Conservation (phyloP, 2,888 invertebrate genomes). For the Priapulus caudatus region DNA sequence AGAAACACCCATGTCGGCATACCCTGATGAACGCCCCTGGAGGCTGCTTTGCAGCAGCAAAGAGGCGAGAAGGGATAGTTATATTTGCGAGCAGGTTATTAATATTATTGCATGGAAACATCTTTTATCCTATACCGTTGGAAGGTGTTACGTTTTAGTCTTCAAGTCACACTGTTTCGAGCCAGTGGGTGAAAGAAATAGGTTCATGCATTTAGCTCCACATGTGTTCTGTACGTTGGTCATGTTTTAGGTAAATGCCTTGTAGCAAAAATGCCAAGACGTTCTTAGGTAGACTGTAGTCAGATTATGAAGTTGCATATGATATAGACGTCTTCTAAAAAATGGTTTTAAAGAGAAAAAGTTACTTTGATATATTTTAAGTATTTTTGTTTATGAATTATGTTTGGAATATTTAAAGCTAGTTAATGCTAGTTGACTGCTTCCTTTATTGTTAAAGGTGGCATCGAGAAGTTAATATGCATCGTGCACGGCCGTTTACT, state of each 20-base stretch:
- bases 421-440: too few relatives aligned
- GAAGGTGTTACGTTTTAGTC: too few relatives aligned
- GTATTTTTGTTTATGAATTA: background rate
- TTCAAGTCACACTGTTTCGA: too few relatives aligned
- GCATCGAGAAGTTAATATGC: too few relatives aligned
- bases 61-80: too few relatives aligned
- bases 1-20: too few relatives aligned
- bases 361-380: conserved; percentile 1
- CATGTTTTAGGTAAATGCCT: conserved; percentile 1
- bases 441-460: too few relatives aligned
- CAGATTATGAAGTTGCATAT: background rate
- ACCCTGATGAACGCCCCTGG: too few relatives aligned
- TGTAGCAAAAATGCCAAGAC: background rate
- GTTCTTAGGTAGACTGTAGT: background rate
- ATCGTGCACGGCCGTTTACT: too few relatives aligned
- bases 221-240: background rate
- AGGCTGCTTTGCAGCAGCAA: too few relatives aligned
- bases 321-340: background rate
- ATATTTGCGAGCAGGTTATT: too few relatives aligned
- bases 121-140: background rate
- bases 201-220: background rate
- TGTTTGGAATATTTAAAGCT: background rate
- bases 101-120: background rate
- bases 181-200: too few relatives aligned
- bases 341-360: background rate